phyloP scores from a whole-genome alignment of 2,888 invertebrate species.

The Lysandra coridon region DNA sequence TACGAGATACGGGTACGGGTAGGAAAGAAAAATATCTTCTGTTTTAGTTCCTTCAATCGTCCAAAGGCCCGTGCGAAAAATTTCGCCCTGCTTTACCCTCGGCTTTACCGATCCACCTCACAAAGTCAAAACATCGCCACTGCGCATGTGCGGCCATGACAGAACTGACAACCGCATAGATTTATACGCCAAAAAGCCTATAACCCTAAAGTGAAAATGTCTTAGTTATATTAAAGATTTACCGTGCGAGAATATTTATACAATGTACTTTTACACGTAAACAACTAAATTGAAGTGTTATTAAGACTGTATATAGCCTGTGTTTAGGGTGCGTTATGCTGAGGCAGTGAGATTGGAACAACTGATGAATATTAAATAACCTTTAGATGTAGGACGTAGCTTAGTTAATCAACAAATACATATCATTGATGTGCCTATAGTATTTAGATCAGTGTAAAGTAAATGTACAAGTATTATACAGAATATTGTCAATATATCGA shows the following conservation, averaged over 20 bases:
- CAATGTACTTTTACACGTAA: constrained; percentile 16
- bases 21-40: background rate
- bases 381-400: constrained; percentile 50
- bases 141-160: constrained; percentile 69
- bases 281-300: background rate
- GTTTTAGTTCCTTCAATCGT: background rate
- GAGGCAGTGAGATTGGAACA: background rate
- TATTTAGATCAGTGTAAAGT: constrained; percentile 18
- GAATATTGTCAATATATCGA: constrained; percentile 36
- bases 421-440: constrained; percentile 76
- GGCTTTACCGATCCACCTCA: constrained; percentile 65
- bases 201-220: constrained; percentile 39
- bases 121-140: constrained; percentile 56
- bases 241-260: constrained; percentile 24
- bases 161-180: constrained; percentile 54
- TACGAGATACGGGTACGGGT: too few relatives aligned
- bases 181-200: constrained; percentile 36
- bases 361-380: constrained; percentile 31
- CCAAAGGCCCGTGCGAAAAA: background rate
- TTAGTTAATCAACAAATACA: constrained; percentile 62
- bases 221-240: constrained; percentile 40
- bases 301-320: constrained; percentile 17
- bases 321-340: background rate
- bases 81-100: background rate
- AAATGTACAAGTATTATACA: constrained; percentile 36